A percentile compares a stretch with the other conserved stretches of the same genome.
These are phyloP conservation scores for Fistularia commersonii DNA, from an alignment of 2,797 vertebrate genomes.

Conservation along the genomic window DNA sequence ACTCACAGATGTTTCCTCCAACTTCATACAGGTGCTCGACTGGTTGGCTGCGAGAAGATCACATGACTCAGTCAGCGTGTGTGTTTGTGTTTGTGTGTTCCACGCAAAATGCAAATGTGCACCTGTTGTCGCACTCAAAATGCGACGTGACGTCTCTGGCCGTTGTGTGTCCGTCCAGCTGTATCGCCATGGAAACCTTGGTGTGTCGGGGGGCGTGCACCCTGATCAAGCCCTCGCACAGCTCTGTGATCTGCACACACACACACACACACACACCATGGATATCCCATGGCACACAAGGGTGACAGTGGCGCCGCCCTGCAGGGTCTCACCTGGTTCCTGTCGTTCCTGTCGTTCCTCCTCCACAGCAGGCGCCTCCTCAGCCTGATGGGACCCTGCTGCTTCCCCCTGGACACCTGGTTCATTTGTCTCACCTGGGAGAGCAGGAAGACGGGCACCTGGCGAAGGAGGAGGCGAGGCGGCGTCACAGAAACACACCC, in stretches of 20 bases:
- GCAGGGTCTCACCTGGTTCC: constrained; percentile 72
- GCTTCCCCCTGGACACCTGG: constrained; percentile 81
- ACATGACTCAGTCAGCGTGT: not conserved
- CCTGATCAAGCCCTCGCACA: constrained; percentile 89
- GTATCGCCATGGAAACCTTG: constrained; percentile 95
- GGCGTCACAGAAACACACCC: not conserved
- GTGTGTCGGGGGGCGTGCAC: constrained; percentile 89
- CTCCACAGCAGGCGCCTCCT: constrained; percentile 79
- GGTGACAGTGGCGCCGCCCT: too few species aligned
- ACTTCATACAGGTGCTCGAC: constrained; percentile 88
- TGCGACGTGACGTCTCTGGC: constrained; percentile 86
- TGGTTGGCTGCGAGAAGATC: constrained; percentile 22
- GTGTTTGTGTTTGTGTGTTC: not conserved
- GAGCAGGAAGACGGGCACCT: constrained; percentile 92
- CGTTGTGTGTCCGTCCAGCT: constrained; percentile 83
- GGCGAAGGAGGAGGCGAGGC: not conserved
- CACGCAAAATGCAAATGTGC: not conserved
- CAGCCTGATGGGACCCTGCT: constrained; percentile 74
- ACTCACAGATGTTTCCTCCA: constrained; percentile 95
- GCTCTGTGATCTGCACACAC: constrained; percentile 77
- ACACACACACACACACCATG: constrained; percentile 10
- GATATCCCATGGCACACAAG: too few species aligned
- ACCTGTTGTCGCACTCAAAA: constrained; percentile 89
- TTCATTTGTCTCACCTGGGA: constrained; percentile 92
- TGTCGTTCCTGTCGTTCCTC: constrained; percentile 75